A percentile compares a stretch with the other conserved stretches of the same genome.
These are phyloP conservation scores for Ceriagrion tenellum DNA, from an alignment of 2,888 invertebrate genomes.

Conservation along the genomic window DNA sequence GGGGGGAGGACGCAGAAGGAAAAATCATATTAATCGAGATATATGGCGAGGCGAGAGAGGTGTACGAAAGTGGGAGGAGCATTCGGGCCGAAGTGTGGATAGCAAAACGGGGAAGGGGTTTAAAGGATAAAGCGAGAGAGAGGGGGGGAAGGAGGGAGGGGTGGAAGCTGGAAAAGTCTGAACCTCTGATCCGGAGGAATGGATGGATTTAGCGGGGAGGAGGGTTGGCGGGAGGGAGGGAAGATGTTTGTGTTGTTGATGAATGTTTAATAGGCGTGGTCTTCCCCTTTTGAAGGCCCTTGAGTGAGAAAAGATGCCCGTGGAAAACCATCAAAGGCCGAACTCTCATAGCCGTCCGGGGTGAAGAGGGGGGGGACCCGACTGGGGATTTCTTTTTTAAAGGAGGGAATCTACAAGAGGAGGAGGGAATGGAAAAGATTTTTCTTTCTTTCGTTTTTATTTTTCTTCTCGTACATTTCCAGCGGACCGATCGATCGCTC, in stretches of 20 bases:
- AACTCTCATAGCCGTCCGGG: slow-evolving; percentile 50
- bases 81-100: neutral
- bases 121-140: neutral
- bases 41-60: slow-evolving; percentile 6
- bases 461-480: neutral
- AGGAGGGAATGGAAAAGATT: neutral
- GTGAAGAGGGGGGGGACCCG: neutral
- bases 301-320: slow-evolving; percentile 60
- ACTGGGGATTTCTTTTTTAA: neutral
- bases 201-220: too few relatives aligned
- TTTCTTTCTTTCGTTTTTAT: neutral
- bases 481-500: slow-evolving; percentile 49
- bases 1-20: neutral
- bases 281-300: neutral
- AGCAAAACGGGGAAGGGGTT: neutral
- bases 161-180: too few relatives aligned
- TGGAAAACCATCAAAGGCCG: slow-evolving; percentile 60
- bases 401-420: neutral
- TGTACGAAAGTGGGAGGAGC: neutral
- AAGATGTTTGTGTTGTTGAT: slow-evolving; percentile 49
- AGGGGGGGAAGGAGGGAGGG: neutral
- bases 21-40: slow-evolving; percentile 45
- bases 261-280: slow-evolving; percentile 65
- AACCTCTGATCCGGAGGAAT: neutral
- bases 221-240: neutral